Evolutionary conservation across 2,113 vertebrate genomes (phyloP), one percentile per base, ranked within the genome.

Genomic region (Onychostruthus taczanowskii): DNA sequence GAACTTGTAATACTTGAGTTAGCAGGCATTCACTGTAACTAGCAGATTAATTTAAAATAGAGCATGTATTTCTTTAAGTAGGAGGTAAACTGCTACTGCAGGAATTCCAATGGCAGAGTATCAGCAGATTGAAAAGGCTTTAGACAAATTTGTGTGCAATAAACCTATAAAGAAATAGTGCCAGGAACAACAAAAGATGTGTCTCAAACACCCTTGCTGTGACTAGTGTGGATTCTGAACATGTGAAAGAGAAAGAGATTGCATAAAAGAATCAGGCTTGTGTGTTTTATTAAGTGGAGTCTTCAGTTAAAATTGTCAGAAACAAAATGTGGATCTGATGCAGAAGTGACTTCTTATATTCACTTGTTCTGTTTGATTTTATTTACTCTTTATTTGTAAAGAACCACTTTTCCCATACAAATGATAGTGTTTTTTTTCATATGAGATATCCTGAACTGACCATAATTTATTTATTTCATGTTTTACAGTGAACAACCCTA

Each of bases 401-500:
- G 9, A 75, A 55, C 13, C 11, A 33, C 15, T 73, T 83, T 83
- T 73, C 35, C 33, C 14, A 14, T 84, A 52, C 12, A 74, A 72
- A 46, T 72, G 14, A 44, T 20, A 24, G 12, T 41, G 39, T 6
- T 0, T 41, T 43, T 84, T 77, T 83, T 67, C 7, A 22, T 49
- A 43, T 69, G 17, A 83, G 19, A 11, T 80, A 27, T 66, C 20
- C n/a, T 46, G 28, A 87, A 24, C 15, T 67, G 30, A 76, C 39
- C 10, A 8, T 73, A 9, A 74, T 84, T 70, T 58, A 53, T 70
- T 55, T 83, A 44, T 90, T 97, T 73, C 26, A 33, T 90, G 33
- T 94, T 78, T 97, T 97, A 61, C 94, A 99, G 99, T 99, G 99
- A 99, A 98, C 97, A 99, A 99, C 82, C 99, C 99, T 37, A 99